Evolutionary conservation across 2,113 vertebrate species (phyloP), one percentile per base, ranked within the genome.

Genomic region (Myrmecophaga tridactyla): DNA sequence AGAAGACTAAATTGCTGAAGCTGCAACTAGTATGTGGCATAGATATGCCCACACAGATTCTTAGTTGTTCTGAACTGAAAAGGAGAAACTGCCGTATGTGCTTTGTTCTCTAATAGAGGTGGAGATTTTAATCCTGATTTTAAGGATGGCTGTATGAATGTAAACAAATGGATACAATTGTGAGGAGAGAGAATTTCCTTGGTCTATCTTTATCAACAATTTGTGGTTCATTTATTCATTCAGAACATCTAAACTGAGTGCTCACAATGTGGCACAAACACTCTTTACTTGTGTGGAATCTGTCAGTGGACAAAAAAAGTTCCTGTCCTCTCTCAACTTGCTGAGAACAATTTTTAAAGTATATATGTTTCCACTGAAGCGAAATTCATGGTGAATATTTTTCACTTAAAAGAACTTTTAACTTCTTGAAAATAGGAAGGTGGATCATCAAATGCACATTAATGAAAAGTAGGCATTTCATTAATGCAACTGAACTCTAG

Each of bases 391-490:
- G 29, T 80, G 41, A 69, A 48, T 72, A 14, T 73, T 92, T 70
- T 93, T 31, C 17, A 92, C 14, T 92, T 83, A 41, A 77, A 82
- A 90, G 46, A 90, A 25, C 2, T 72, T 87, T 92, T 76, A 31
- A 93, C 23, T 27, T 86, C 91, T 92, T 58, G 23, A 81, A 85
- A 92, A 46, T 31, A n/a, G 91, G 53, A 84, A 36, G 12, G 69
- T 86, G 18, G 5, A 13, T 63, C 31, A 51, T 36, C n/a, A 92
- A 96, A 94, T 65, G 15, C 1, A 46, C 14, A n/a, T 2, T n/a
- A n/a, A n/a, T n/a, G n/a, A n/a, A n/a, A n/a, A 21, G 15, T 65
- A 81, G 29, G 15, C n/a, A 90, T 96, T 91, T 88, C 41, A 65
- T 73, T 41, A 62, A n/a, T 63, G 1, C 41, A 77, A 43, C 36